Evolutionary conservation across 2,888 invertebrate species (phyloP).

Genomic region (Schizaphis graminum): DNA sequence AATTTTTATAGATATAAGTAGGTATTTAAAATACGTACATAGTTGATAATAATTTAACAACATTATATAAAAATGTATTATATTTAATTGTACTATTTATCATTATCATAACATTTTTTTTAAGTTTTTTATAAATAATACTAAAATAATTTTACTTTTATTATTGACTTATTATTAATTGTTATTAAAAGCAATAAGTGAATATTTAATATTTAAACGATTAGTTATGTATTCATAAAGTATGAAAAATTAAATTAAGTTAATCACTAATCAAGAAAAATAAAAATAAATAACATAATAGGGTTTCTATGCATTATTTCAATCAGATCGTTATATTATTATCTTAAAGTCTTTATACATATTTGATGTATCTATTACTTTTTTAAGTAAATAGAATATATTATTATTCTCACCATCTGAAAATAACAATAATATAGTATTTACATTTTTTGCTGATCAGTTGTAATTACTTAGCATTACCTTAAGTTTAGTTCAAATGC

Average conservation of each 20-base stretch:
- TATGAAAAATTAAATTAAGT: too few relatives aligned
- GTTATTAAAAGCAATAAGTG: background rate
- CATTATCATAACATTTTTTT: background rate
- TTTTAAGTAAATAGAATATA: background rate
- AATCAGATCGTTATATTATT: background rate
- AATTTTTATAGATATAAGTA: background rate
- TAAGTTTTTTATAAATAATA: background rate
- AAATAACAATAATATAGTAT: background rate
- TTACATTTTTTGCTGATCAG: background rate
- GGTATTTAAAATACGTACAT: background rate
- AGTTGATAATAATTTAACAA: background rate
- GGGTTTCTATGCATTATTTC: background rate
- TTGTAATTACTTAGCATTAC: background rate
- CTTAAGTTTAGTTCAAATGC: background rate
- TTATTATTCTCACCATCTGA: background rate
- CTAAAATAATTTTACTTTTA: background rate
- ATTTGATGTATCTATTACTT: background rate
- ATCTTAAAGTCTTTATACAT: background rate
- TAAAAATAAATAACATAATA: too few relatives aligned
- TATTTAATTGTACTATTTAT: background rate
- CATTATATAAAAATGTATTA: background rate
- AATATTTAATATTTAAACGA: background rate
- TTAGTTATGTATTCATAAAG: too few relatives aligned
- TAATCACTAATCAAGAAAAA: too few relatives aligned
- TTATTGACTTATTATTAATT: background rate